A percentile compares a stretch with the other conserved stretches of the same genome.
These are phyloP conservation scores for Eurytoma californica DNA, from an alignment of 2,888 invertebrate genomes.

Conservation along the genomic window DNA sequence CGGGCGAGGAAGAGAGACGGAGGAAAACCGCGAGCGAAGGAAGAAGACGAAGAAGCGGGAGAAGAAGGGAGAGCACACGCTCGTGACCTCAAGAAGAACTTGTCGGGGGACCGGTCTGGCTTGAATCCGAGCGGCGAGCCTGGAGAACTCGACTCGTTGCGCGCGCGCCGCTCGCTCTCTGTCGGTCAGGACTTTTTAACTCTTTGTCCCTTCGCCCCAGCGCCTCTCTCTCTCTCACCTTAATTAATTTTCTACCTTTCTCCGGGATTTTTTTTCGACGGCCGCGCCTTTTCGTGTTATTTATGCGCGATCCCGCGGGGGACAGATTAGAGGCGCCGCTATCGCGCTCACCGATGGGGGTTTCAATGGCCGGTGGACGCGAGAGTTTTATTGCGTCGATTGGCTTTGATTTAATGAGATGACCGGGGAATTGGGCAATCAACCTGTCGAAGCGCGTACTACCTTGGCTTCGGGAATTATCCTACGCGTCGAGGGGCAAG, in stretches of 20 bases:
- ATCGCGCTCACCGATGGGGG: not conserved
- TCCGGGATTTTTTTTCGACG: not conserved
- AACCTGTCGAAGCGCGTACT: too few species aligned
- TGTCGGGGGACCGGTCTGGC: conserved; percentile 58
- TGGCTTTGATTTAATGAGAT: conserved; percentile 1
- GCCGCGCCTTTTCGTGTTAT: conserved; percentile 7
- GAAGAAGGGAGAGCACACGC: conserved; percentile 54
- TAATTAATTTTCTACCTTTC: conserved; percentile 10
- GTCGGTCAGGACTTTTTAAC: conserved; percentile 35
- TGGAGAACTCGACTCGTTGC: conserved; percentile 31
- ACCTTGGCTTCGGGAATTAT: too few species aligned
- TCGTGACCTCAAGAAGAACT: conserved; percentile 60
- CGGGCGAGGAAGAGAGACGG: conserved; percentile 19
- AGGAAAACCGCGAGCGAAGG: not conserved
- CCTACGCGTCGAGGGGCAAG: too few species aligned
- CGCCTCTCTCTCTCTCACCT: not conserved
- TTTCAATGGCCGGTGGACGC: too few species aligned
- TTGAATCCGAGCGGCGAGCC: conserved; percentile 37
- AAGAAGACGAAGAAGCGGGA: conserved; percentile 34
- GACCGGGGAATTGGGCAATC: not conserved
- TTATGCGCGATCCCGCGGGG: conserved; percentile 25
- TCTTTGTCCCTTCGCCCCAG: conserved; percentile 17
- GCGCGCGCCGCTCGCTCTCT: not conserved
- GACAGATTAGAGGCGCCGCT: conserved; percentile 21
- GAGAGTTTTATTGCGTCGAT: conserved; percentile 6